Evolutionary conservation across 2,797 vertebrate genomes (phyloP).

Genomic region (Mormyrops attenuatus): DNA sequence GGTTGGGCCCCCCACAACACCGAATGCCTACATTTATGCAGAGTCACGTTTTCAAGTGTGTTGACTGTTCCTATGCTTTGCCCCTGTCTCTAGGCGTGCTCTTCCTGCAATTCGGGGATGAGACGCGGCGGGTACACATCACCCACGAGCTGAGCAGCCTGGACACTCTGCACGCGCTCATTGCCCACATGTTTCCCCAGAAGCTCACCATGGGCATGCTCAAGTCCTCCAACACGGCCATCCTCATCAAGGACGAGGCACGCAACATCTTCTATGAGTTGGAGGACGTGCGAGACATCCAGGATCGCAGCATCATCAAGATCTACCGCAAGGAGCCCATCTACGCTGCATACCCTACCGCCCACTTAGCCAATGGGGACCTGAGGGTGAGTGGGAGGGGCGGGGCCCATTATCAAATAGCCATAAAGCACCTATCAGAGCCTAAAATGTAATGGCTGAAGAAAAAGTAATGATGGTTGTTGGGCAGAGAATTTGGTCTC

Average conservation of each 20-base stretch:
- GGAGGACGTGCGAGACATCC: constrained; percentile 94
- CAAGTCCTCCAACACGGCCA: constrained; percentile 94
- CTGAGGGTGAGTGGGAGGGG: constrained; percentile 75
- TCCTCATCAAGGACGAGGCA: constrained; percentile 96
- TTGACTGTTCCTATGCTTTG: not conserved
- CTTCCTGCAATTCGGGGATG: constrained; percentile 95
- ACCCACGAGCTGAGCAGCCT: constrained; percentile 96
- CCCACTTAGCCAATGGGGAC: constrained; percentile 92
- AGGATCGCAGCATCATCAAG: constrained; percentile 98
- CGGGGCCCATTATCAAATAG: not conserved
- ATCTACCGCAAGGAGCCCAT: constrained; percentile 96
- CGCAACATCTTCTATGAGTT: constrained; percentile 97
- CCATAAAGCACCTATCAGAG: not conserved
- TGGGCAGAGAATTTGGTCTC: not conserved
- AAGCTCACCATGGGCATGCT: constrained; percentile 98
- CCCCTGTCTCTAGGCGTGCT: constrained; percentile 73
- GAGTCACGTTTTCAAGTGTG: not conserved
- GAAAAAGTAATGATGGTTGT: not conserved
- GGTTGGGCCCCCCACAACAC: constrained; percentile 55
- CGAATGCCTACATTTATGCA: not conserved
- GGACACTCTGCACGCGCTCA: constrained; percentile 95
- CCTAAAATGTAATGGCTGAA: not conserved
- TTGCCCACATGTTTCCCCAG: constrained; percentile 99
- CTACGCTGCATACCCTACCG: constrained; percentile 87
- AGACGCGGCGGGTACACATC: constrained; percentile 93